Conservation (phyloP, 2,113 vertebrate genomes). For the Entomyzon cyanotis region DNA sequence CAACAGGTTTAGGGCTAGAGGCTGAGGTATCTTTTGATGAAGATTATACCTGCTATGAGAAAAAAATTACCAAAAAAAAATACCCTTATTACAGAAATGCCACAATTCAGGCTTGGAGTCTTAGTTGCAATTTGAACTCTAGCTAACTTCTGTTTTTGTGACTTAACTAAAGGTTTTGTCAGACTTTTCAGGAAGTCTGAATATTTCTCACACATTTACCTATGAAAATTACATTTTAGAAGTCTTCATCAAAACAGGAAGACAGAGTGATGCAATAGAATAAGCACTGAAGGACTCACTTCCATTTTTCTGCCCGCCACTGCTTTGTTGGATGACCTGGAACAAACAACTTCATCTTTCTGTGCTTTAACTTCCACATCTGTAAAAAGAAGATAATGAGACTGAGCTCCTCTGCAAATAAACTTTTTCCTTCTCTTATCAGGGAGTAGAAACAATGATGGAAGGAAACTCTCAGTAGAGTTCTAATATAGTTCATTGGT, state of each 20-base stretch:
- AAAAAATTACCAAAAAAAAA: neutral
- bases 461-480: neutral
- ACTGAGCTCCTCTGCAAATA: neutral
- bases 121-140: neutral
- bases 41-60: neutral
- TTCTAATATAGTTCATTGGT: neutral
- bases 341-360: slow-evolving; percentile 21
- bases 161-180: neutral
- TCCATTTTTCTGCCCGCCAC: neutral
- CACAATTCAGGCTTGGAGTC: neutral
- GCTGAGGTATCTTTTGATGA: neutral
- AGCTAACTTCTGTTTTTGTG: neutral
- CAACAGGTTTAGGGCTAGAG: neutral
- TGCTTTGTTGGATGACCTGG: neutral
- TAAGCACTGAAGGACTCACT: neutral
- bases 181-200: neutral
- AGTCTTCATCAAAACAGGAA: slow-evolving; percentile 27
- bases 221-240: neutral
- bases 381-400: slow-evolving; percentile 20
- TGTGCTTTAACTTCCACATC: slow-evolving; percentile 21
- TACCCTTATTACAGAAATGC: neutral
- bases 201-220: neutral
- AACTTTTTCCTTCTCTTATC: neutral
- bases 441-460: neutral
- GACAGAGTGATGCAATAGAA: neutral